Percentiles rank a stretch among this genome's conserved stretches.
These are phyloP conservation scores for Nansenia antarctica DNA, from an alignment of 2,113 vertebrate species.

Conservation along the genomic window DNA sequence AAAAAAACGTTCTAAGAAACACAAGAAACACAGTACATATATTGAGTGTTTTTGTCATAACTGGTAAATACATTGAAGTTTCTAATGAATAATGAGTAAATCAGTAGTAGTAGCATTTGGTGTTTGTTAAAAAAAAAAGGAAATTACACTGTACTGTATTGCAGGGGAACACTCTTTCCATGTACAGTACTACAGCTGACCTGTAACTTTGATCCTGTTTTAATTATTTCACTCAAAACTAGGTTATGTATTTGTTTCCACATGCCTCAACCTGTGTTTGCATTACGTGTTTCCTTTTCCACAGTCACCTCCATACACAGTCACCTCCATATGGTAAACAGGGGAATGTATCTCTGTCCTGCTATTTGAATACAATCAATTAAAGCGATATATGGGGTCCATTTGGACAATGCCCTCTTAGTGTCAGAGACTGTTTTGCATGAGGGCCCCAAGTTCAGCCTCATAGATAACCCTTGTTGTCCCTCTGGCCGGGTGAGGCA, in stretches of 20 bases:
- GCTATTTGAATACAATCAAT: slow-evolving; percentile 54
- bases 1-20: neutral
- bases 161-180: neutral
- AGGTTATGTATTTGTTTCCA: slow-evolving; percentile 4
- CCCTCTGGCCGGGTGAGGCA: slow-evolving; percentile 76
- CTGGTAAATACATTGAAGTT: neutral
- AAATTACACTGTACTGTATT: neutral
- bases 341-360: slow-evolving; percentile 33
- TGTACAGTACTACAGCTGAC: no score
- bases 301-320: neutral
- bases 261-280: slow-evolving; percentile 3
- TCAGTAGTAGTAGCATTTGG: neutral
- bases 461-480: slow-evolving; percentile 92
- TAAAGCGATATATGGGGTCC: slow-evolving; percentile 49
- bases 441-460: slow-evolving; percentile 79
- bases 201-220: neutral
- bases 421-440: slow-evolving; percentile 76
- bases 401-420: slow-evolving; percentile 77
- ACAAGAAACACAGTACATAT: neutral
- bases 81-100: neutral
- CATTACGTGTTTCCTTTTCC: slow-evolving; percentile 10
- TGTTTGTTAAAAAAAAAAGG: neutral
- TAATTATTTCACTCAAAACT: slow-evolving; percentile 14
- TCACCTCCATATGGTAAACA: slow-evolving; percentile 15
- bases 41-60: no score